phyloP scores from a whole-genome alignment of 2,113 vertebrate species.

The Podarcis muralis region DNA sequence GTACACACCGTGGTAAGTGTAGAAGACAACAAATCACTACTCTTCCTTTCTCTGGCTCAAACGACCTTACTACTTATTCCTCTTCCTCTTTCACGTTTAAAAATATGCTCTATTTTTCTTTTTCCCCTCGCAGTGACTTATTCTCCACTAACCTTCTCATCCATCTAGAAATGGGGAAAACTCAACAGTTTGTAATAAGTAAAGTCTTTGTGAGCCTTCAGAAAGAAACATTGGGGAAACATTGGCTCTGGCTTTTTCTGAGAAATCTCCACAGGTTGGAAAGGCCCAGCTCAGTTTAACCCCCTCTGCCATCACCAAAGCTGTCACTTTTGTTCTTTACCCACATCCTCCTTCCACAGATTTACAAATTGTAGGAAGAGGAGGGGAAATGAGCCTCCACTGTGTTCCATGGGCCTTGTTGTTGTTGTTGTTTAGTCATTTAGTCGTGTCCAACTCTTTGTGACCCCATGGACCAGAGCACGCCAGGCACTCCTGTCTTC shows the following conservation, averaged over 20 bases:
- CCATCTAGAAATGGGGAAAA: constrained; percentile 2
- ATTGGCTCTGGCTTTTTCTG: neutral
- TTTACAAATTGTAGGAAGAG: no score
- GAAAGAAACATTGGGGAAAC: no score
- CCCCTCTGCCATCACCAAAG: no score
- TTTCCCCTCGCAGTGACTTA: constrained; percentile 17
- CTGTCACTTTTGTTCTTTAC: no score
- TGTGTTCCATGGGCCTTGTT: no score
- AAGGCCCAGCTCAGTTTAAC: neutral
- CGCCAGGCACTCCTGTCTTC: no score
- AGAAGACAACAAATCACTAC: constrained; percentile 52
- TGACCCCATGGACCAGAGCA: no score
- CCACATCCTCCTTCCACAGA: no score
- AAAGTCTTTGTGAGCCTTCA: neutral
- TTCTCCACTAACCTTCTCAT: neutral
- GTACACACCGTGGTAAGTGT: constrained; percentile 32
- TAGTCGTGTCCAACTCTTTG: no score
- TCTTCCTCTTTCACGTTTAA: constrained; percentile 26
- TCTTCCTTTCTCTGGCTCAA: constrained; percentile 29
- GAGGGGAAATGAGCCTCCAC: neutral
- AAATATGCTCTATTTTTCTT: constrained; percentile 20
- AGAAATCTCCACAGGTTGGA: neutral
- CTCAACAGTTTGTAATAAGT: neutral
- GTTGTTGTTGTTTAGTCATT: no score
- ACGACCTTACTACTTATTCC: constrained; percentile 42